Conservation (phyloP, 2,113 vertebrate genomes). For the Colinus virginianus region DNA sequence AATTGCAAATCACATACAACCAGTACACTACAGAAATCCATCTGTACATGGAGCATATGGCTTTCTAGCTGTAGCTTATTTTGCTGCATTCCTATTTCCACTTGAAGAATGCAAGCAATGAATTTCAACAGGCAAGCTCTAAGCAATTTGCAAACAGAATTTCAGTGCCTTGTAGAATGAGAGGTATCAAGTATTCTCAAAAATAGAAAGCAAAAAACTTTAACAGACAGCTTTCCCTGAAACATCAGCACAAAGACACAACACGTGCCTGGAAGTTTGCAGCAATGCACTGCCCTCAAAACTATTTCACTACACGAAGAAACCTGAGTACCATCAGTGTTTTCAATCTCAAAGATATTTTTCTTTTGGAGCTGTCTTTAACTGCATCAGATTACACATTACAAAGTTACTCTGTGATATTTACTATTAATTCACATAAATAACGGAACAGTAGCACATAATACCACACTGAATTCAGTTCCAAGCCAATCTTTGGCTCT, state of each 20-base stretch:
- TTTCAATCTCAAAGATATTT: neutral
- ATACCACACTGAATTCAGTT: neutral
- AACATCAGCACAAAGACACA: neutral
- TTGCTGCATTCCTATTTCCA: neutral
- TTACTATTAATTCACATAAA: neutral
- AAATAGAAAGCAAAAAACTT: neutral
- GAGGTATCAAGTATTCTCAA: neutral
- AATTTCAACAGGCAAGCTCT: neutral
- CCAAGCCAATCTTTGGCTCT: neutral
- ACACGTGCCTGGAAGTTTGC: neutral
- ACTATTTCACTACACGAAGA: neutral
- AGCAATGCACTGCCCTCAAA: neutral
- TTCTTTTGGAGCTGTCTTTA: neutral
- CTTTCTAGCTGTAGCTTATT: neutral
- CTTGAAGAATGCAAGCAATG: neutral
- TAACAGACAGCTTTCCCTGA: neutral
- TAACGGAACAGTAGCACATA: neutral
- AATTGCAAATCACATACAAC: neutral
- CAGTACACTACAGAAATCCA: neutral
- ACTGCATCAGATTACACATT: neutral
- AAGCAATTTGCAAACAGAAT: neutral
- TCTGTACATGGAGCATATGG: neutral
- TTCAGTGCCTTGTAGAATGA: neutral
- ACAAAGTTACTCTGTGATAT: neutral
- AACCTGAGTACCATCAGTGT: neutral